A percentile compares a stretch with the other conserved stretches of the same genome.
Conservation (phyloP, 2,888 invertebrate species). For the Pteria penguin region DNA sequence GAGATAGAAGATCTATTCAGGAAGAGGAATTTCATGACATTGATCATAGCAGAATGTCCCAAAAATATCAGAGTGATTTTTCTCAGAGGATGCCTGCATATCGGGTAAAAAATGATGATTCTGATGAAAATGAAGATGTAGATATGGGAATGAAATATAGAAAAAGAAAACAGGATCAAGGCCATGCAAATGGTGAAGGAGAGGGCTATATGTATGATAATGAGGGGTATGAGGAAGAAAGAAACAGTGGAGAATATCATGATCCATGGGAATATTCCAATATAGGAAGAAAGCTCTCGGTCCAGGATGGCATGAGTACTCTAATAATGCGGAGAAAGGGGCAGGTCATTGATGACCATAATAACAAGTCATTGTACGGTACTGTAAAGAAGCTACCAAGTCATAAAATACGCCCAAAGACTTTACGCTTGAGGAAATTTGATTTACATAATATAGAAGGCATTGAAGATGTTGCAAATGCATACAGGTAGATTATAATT, state of each 20-base stretch:
- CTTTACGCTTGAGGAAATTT: background rate
- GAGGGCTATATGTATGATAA: background rate
- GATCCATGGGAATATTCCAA: no score
- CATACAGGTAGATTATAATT: constrained; percentile 26
- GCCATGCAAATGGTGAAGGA: background rate
- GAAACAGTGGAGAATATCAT: no score
- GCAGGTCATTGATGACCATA: background rate
- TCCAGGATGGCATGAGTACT: constrained; percentile 3
- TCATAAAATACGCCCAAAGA: background rate
- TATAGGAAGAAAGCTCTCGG: no score
- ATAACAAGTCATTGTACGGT: background rate
- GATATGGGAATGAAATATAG: no score
- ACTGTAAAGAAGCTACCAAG: constrained; percentile 3
- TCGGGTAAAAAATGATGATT: no score
- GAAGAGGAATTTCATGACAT: no score
- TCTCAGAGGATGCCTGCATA: no score
- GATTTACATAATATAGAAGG: background rate
- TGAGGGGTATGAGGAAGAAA: no score
- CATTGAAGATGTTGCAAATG: background rate
- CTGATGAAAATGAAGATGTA: no score
- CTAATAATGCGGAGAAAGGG: constrained; percentile 1
- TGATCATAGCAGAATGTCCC: no score
- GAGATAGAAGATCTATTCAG: no score
- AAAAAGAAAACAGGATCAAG: background rate
- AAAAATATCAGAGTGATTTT: no score